These are phyloP conservation scores for Parelbella ahira DNA, from an alignment of 2,888 invertebrate genomes.

Conservation along the genomic window DNA sequence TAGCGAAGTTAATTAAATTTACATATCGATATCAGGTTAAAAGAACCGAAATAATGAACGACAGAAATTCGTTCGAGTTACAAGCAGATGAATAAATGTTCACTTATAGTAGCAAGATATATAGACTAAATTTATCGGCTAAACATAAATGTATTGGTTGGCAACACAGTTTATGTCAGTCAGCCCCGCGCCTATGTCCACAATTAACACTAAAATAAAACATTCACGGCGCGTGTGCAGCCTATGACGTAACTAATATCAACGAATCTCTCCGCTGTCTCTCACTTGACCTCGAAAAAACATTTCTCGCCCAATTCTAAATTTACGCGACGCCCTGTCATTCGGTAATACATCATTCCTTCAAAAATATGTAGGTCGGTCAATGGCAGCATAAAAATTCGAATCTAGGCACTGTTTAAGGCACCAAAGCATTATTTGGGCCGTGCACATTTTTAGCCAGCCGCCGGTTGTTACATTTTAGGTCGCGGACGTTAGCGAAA, in stretches of 20 bases:
- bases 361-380: constrained; percentile 64
- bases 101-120: no score
- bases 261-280: constrained; percentile 42
- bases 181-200: constrained; percentile 34
- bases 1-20: no score
- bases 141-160: constrained; percentile 16
- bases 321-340: constrained; percentile 58
- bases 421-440: constrained; percentile 40
- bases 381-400: constrained; percentile 56
- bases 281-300: constrained; percentile 61
- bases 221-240: constrained; percentile 41
- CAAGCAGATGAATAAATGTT: no score
- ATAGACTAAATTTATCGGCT: constrained; percentile 6
- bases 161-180: constrained; percentile 29
- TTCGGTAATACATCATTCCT: constrained; percentile 57
- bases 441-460: constrained; percentile 32
- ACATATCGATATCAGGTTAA: no score
- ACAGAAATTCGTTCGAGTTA: no score
- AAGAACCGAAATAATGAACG: no score
- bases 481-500: constrained; percentile 26
- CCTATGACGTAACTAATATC: constrained; percentile 52
- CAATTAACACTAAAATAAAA: constrained; percentile 40
- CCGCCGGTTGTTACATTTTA: constrained; percentile 23
- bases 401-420: constrained; percentile 45
- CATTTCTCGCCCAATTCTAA: constrained; percentile 54